These are phyloP conservation scores for Agonopterix alstromeriana DNA, from an alignment of 2,888 invertebrate genomes.

Conservation along the genomic window DNA sequence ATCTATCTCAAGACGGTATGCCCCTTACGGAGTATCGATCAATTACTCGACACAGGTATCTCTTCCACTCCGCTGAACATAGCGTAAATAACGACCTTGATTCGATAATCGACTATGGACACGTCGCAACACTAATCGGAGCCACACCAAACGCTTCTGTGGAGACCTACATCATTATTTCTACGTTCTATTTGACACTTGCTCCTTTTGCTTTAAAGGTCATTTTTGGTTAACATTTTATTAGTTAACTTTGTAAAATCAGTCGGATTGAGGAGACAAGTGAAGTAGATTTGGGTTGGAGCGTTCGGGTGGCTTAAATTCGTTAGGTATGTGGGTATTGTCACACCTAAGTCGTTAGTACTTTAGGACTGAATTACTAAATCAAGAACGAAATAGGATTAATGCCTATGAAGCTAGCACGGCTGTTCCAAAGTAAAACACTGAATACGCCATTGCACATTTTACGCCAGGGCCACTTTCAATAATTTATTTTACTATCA, in stretches of 20 bases:
- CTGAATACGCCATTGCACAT: too few relatives aligned
- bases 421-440: too few relatives aligned
- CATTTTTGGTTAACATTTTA: slow-evolving; percentile 11
- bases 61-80: slow-evolving; percentile 28
- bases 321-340: not conserved
- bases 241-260: slow-evolving; percentile 31
- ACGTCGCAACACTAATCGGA: slow-evolving; percentile 43
- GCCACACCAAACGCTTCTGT: slow-evolving; percentile 27
- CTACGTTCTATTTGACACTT: slow-evolving; percentile 16
- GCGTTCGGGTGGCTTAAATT: slow-evolving; percentile 32
- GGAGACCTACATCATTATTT: slow-evolving; percentile 18
- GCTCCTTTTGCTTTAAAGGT: slow-evolving; percentile 1
- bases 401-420: too few relatives aligned
- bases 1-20: too few relatives aligned
- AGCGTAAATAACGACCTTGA: slow-evolving; percentile 47
- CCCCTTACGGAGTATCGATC: too few relatives aligned
- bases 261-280: slow-evolving; percentile 37
- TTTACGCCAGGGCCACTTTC: too few relatives aligned
- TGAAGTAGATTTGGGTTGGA: slow-evolving; percentile 43
- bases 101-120: slow-evolving; percentile 43
- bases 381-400: too few relatives aligned
- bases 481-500: too few relatives aligned
- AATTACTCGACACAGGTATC: too few relatives aligned
- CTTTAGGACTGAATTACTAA: too few relatives aligned
- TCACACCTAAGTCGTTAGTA: not conserved